Conservation (phyloP, 2,888 invertebrate species). For the Chalcis sispes region DNA sequence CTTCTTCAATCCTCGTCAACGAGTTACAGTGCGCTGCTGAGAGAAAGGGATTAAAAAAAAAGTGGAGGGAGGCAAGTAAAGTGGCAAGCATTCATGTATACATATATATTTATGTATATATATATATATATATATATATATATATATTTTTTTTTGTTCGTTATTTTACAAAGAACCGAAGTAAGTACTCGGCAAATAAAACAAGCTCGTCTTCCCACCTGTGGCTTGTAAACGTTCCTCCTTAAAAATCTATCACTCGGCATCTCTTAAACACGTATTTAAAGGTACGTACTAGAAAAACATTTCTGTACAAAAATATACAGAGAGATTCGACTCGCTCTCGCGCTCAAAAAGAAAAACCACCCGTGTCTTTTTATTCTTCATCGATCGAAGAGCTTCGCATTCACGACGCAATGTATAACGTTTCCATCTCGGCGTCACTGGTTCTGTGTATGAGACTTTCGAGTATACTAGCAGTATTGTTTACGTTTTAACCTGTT, state of each 20-base stretch:
- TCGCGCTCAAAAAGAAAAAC: slow-evolving; percentile 36
- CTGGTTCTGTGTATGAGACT: slow-evolving; percentile 44
- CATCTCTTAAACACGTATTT: slow-evolving; percentile 65
- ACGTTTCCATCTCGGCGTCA: slow-evolving; percentile 16
- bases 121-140: too few relatives aligned
- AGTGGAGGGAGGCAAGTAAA: slow-evolving; percentile 64
- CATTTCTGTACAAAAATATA: slow-evolving; percentile 75
- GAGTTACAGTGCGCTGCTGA: slow-evolving; percentile 18
- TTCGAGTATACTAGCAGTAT: too few relatives aligned
- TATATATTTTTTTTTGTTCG: slow-evolving; percentile 21
- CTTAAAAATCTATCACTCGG: slow-evolving; percentile 64
- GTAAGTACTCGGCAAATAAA: slow-evolving; percentile 64
- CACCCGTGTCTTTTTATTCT: slow-evolving; percentile 9
- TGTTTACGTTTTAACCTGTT: background rate
- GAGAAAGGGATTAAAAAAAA: background rate
- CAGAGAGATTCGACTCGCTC: slow-evolving; percentile 60
- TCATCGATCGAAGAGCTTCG: slow-evolving; percentile 31
- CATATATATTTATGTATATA: too few relatives aligned
- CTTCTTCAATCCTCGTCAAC: slow-evolving; percentile 30
- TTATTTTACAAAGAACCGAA: slow-evolving; percentile 60
- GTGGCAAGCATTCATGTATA: slow-evolving; percentile 66
- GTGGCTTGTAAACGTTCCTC: slow-evolving; percentile 17
- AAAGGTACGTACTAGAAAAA: slow-evolving; percentile 70
- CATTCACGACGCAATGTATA: slow-evolving; percentile 13
- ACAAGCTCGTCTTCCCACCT: slow-evolving; percentile 61